Percentiles rank a stretch among this genome's conserved stretches.
Evolutionary conservation across 2,797 vertebrate genomes (phyloP).

Genomic region (Lacerta viridis): DNA sequence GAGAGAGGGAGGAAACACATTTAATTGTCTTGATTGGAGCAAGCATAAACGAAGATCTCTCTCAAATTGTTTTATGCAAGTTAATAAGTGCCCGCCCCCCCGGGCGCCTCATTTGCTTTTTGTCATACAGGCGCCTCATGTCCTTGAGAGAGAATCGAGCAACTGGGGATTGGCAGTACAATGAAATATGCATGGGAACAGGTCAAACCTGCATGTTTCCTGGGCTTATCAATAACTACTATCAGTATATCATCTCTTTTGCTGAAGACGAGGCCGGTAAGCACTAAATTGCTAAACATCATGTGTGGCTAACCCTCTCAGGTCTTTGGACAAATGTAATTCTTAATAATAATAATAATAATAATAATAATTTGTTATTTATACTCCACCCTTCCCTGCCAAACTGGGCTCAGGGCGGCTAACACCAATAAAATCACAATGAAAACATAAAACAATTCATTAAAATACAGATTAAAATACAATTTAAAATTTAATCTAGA

Average conservation of each 20-base stretch:
- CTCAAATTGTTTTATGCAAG: neutral
- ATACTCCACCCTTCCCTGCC: no score
- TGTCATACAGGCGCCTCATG: conserved; percentile 90
- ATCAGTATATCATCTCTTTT: conserved; percentile 95
- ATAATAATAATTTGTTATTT: no score
- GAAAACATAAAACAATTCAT: no score
- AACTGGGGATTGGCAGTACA: conserved; percentile 88
- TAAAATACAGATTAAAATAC: no score
- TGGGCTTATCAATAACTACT: conserved; percentile 94
- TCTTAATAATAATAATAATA: no score
- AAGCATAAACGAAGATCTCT: neutral
- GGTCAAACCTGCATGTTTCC: conserved; percentile 93
- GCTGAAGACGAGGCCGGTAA: conserved; percentile 95
- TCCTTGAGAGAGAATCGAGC: conserved; percentile 87
- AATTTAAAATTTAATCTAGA: no score
- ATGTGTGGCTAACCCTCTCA: neutral
- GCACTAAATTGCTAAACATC: neutral
- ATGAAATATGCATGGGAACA: conserved; percentile 93
- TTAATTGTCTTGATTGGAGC: neutral
- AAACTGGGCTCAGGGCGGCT: no score
- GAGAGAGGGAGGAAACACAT: neutral
- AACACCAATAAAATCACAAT: no score
- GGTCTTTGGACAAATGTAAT: neutral
- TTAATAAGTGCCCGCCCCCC: neutral
- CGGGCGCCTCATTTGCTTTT: neutral